A percentile compares a stretch with the other conserved stretches of the same genome.
Evolutionary conservation across 2,888 invertebrate genomes (phyloP).

Genomic region (Ceramica pisi): DNA sequence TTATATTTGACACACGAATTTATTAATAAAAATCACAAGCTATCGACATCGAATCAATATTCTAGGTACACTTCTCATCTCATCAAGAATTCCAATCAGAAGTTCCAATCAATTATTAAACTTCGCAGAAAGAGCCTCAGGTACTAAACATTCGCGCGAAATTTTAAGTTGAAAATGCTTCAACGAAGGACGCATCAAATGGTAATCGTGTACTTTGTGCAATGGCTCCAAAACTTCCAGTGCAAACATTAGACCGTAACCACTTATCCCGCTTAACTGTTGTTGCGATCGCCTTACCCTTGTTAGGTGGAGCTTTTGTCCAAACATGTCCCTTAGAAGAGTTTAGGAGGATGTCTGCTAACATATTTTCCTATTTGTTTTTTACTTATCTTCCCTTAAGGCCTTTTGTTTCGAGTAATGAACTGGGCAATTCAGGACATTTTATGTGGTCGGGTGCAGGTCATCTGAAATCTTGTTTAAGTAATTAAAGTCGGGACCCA

Average conservation of each 20-base stretch:
- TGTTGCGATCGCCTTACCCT: slow-evolving; percentile 64
- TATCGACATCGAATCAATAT: slow-evolving; percentile 54
- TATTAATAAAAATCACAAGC: slow-evolving; percentile 20
- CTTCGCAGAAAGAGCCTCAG: slow-evolving; percentile 29
- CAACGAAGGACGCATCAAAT: slow-evolving; percentile 16
- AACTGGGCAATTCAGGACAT: slow-evolving; percentile 40
- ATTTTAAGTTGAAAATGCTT: slow-evolving; percentile 33
- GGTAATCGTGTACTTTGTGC: slow-evolving; percentile 34
- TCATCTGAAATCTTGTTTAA: slow-evolving; percentile 16
- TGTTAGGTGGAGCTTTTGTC: slow-evolving; percentile 62
- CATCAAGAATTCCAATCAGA: slow-evolving; percentile 58
- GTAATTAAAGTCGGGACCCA: slow-evolving; percentile 6
- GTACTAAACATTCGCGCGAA: slow-evolving; percentile 17
- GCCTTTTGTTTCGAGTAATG: slow-evolving; percentile 48
- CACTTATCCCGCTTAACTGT: slow-evolving; percentile 65
- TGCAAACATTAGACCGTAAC: slow-evolving; percentile 50
- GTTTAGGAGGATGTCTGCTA: slow-evolving; percentile 49
- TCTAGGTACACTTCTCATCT: slow-evolving; percentile 42
- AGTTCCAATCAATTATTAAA: slow-evolving; percentile 54
- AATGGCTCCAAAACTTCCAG: slow-evolving; percentile 45
- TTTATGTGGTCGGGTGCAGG: slow-evolving; percentile 27
- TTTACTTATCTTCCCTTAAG: slow-evolving; percentile 40
- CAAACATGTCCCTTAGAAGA: slow-evolving; percentile 64
- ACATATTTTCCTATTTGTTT: slow-evolving; percentile 53
- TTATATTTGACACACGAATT: slow-evolving; percentile 16